Base-by-base conservation (phyloP, 1,140 invertebrate genomes). In the Dysdera silvatica region DNA sequence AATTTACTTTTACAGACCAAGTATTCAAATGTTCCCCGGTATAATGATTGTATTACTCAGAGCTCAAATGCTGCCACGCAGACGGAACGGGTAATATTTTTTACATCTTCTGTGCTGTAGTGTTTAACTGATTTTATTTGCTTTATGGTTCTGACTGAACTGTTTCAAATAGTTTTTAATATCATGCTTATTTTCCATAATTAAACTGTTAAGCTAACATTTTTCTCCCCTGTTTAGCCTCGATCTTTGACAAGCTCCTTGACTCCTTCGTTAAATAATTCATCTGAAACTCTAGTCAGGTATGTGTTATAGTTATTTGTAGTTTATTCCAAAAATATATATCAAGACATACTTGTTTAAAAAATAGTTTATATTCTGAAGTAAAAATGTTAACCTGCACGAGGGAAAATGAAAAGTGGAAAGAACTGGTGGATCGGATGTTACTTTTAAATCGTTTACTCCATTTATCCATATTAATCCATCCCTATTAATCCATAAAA, bases 11-110 rank as follows among this genome's bases (percentile, higher is more conserved):
- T 68, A 47, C 24, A 59, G 65, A 69, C 29, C 31, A 69, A 18
- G 66, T 64, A 33, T 37, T 35, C 28, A 72, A 68, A 69, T 29
- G 8, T 54, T 32, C 63, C 52, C 23, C 51, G 23, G 24, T 37
- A 41, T 24, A 52, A 35, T 18, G 48, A 58, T 45, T 37, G 58
- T 28, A 74, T 77, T 59, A 78, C 72, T 10, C 80, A 80, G 63
- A 85, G 20, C 40, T 20, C 28, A 8, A 62, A 86, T 73, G 83
- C 83, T 57, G 82, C 85, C 54, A 87, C 85, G 41, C 85, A 87
- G 74, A 87, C 85, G 18, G 85, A 87, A 72, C 51, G 62, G 18
- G 61, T 70, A 45, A 53, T 29, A 51, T 48, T 4, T 32, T 8
- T 31, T 61, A 29, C 31, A 43, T 33, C 6, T 37, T 5, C 24